Percentiles rank a stretch among this genome's conserved stretches.
Evolutionary conservation across 2,113 vertebrate species (phyloP).

Genomic region (Oriolus oriolus): DNA sequence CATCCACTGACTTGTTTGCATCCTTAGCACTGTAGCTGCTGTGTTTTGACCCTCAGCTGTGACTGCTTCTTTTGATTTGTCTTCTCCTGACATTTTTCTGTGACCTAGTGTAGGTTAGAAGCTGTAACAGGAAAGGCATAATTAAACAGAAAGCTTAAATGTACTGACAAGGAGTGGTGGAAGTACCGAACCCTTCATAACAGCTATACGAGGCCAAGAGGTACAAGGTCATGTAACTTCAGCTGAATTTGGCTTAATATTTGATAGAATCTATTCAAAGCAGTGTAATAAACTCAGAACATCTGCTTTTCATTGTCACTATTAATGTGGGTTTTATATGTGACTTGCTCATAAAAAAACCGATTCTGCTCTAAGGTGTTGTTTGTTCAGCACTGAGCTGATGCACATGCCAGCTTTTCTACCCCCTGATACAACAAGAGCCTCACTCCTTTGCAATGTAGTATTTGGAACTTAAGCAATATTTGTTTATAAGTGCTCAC

Average conservation of each 20-base stretch:
- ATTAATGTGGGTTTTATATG: not conserved
- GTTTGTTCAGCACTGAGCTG: not conserved
- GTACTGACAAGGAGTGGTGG: not conserved
- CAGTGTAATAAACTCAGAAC: not conserved
- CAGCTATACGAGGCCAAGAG: not conserved
- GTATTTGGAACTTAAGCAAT: not conserved
- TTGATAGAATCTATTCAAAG: not conserved
- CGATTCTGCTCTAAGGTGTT: not conserved
- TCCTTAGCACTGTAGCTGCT: not conserved
- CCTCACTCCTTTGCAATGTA: not conserved
- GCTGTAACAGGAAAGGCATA: not conserved
- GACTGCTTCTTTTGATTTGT: not conserved
- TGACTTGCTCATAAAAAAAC: not conserved
- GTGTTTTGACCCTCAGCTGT: not conserved
- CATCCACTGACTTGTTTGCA: not conserved
- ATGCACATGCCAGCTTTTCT: not conserved
- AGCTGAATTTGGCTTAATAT: not conserved
- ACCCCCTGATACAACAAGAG: not conserved
- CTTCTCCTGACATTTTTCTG: not conserved
- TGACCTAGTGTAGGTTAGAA: not conserved
- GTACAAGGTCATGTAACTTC: not conserved
- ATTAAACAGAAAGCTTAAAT: not conserved
- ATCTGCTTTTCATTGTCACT: not conserved
- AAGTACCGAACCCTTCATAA: not conserved
- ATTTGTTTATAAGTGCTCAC: not conserved